phyloP scores from a whole-genome alignment of 2,888 invertebrate genomes.

The Arctia plantaginis region DNA sequence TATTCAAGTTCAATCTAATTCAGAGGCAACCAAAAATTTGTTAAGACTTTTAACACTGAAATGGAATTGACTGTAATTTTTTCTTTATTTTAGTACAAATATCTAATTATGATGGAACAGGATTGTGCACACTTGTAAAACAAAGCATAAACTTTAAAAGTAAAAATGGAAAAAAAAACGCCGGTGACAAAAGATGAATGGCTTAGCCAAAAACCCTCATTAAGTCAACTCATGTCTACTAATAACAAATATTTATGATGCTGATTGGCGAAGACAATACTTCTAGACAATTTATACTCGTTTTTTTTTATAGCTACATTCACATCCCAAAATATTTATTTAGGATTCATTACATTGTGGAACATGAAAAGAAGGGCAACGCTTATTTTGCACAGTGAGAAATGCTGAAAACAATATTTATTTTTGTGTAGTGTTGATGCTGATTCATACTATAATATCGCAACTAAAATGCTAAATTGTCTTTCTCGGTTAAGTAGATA shows the following conservation, averaged over 20 bases:
- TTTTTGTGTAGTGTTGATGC: background rate
- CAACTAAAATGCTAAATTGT: background rate
- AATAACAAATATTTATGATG: background rate
- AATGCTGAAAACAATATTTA: background rate
- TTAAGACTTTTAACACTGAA: too few relatives aligned
- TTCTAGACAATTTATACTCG: background rate
- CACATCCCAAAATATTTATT: background rate
- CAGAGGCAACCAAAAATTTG: too few relatives aligned
- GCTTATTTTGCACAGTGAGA: background rate
- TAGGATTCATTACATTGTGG: background rate
- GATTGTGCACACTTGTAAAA: too few relatives aligned
- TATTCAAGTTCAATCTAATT: too few relatives aligned
- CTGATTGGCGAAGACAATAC: background rate
- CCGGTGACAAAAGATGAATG: background rate
- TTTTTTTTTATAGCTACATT: background rate
- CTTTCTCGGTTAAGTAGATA: background rate
- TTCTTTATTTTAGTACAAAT: too few relatives aligned
- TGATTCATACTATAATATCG: background rate
- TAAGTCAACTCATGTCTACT: background rate
- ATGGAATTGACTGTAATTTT: too few relatives aligned
- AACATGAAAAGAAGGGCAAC: background rate
- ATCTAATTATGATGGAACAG: too few relatives aligned
- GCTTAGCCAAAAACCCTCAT: background rate
- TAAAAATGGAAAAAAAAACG: too few relatives aligned
- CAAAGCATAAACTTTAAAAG: too few relatives aligned